Evolutionary conservation across 2,888 invertebrate genomes (phyloP).

Genomic region (Sphaerophoria taeniata): DNA sequence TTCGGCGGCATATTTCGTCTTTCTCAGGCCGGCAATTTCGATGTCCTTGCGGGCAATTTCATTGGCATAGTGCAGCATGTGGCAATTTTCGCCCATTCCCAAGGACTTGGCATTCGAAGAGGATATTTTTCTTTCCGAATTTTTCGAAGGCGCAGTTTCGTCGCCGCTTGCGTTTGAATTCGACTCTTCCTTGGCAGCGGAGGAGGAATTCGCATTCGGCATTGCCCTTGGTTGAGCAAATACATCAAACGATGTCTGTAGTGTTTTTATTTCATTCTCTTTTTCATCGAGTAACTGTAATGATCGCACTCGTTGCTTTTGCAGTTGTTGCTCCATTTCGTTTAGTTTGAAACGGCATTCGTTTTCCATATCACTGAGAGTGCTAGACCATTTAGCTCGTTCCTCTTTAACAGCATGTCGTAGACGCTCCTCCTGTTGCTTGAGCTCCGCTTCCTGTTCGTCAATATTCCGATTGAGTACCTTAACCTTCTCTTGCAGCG

Average conservation of each 20-base stretch:
- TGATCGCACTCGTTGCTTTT: constrained; percentile 92
- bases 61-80: constrained; percentile 92
- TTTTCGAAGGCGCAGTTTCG: too few species aligned
- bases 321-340: constrained; percentile 88
- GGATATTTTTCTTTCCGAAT: constrained; percentile 71
- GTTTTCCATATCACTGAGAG: constrained; percentile 82
- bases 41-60: constrained; percentile 92
- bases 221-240: constrained; percentile 81
- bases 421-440: constrained; percentile 85
- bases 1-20: constrained; percentile 87
- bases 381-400: constrained; percentile 80
- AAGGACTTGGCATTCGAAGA: constrained; percentile 52
- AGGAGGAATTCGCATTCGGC: background rate
- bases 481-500: constrained; percentile 87
- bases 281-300: constrained; percentile 91
- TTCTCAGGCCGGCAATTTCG: constrained; percentile 89
- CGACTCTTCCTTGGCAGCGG: constrained; percentile 24
- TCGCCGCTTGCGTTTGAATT: constrained; percentile 19
- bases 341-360: constrained; percentile 84
- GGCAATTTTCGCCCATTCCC: constrained; percentile 86
- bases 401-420: constrained; percentile 83
- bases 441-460: constrained; percentile 86
- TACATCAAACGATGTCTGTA: constrained; percentile 85
- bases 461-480: constrained; percentile 86
- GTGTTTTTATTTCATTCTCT: constrained; percentile 87